These are phyloP conservation scores for Todus mexicanus DNA, from an alignment of 2,797 vertebrate genomes.

Conservation along the genomic window DNA sequence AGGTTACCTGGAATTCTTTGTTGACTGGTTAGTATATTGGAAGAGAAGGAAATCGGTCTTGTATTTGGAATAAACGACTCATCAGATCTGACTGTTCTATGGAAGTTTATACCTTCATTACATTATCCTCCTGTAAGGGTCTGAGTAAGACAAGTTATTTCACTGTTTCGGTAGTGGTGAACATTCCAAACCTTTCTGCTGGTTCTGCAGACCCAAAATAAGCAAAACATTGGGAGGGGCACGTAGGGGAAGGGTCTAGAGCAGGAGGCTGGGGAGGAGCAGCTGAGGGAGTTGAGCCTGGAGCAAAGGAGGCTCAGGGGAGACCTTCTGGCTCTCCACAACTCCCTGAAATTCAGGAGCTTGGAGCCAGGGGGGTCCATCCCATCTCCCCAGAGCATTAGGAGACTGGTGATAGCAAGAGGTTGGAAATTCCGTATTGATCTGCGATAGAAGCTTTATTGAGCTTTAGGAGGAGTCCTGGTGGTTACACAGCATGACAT, in stretches of 20 bases:
- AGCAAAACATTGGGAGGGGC: not conserved
- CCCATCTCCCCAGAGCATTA: no score
- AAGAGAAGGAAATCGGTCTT: not conserved
- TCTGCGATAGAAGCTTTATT: not conserved
- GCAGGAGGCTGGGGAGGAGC: no score
- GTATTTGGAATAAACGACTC: not conserved
- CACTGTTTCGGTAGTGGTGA: not conserved
- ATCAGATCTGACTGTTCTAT: not conserved
- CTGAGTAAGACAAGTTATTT: not conserved
- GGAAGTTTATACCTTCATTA: not conserved
- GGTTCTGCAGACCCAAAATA: not conserved
- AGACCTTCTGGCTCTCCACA: no score
- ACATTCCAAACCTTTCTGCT: not conserved
- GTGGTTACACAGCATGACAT: not conserved
- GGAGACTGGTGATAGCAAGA: no score
- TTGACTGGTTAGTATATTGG: constrained; percentile 82
- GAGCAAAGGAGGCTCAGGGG: no score
- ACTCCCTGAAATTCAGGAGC: no score
- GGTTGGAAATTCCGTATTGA: not conserved
- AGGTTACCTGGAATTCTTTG: constrained; percentile 87
- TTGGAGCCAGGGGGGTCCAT: no score
- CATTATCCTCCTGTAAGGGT: not conserved
- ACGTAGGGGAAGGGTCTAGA: no score
- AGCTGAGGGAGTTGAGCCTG: no score
- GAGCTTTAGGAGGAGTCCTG: not conserved